Conservation (phyloP, 37 sponge, comb jelly and placozoan genomes). For the Aphrocallistes beatrix region DNA sequence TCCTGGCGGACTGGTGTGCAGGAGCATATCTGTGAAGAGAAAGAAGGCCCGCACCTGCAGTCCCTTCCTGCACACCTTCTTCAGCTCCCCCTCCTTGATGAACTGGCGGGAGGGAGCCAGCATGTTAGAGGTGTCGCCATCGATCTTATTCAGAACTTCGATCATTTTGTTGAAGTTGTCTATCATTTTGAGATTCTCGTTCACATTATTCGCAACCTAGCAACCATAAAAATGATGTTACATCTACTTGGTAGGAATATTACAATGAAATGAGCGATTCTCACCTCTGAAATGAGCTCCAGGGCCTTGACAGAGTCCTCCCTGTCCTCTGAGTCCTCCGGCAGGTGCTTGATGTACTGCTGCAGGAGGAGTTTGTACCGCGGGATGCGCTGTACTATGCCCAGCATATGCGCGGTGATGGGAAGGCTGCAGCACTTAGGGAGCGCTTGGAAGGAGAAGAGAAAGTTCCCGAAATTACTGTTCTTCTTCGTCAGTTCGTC, state of each 20-base stretch:
- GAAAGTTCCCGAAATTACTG: conserved; percentile 30
- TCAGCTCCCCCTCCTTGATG: conserved; percentile 52
- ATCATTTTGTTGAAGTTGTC: conserved; percentile 55
- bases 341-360: conserved; percentile 62
- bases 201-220: not conserved
- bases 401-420: conserved; percentile 64
- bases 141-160: conserved; percentile 44
- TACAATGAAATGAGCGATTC: not conserved
- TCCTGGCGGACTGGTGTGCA: conserved; percentile 40
- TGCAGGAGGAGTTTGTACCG: conserved; percentile 58
- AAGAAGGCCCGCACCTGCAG: conserved; percentile 50
- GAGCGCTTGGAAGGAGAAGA: conserved; percentile 18
- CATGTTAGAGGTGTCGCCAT: conserved; percentile 34
- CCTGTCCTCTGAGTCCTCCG: conserved; percentile 48
- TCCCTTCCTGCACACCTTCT: conserved; percentile 54
- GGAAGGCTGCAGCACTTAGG: conserved; percentile 36
- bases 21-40: conserved; percentile 63
- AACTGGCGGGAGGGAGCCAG: conserved; percentile 27
- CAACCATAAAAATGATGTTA: no score
- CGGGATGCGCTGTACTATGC: conserved; percentile 73
- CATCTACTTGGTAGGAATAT: not conserved
- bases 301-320: conserved; percentile 36
- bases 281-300: not conserved
- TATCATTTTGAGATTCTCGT: conserved; percentile 13
- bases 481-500: conserved; percentile 51